phyloP scores from a whole-genome alignment of 1,140 invertebrate species.

The Dolichoris vasculosae region DNA sequence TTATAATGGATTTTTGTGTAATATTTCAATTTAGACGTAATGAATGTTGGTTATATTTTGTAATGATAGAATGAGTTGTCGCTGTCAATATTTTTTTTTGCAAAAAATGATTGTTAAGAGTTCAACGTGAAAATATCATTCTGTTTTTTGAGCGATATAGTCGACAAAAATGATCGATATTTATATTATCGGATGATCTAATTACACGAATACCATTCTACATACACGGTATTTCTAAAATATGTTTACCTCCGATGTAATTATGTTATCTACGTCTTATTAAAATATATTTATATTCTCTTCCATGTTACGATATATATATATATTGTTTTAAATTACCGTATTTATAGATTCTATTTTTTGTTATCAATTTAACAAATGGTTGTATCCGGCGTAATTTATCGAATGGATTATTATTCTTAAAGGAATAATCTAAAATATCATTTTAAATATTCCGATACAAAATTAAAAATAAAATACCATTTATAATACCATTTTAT shows the following conservation, averaged over 20 bases:
- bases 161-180: neutral
- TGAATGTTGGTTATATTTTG: neutral
- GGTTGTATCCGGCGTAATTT: neutral
- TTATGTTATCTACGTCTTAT: neutral
- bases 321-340: neutral
- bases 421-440: neutral
- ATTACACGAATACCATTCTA: neutral
- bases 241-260: too few relatives aligned
- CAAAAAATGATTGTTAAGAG: neutral
- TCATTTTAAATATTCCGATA: neutral
- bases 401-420: neutral
- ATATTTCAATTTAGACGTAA: neutral
- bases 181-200: neutral
- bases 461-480: conserved; percentile 36
- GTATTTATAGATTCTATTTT: too few relatives aligned
- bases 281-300: neutral
- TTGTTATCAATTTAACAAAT: neutral
- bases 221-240: too few relatives aligned
- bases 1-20: neutral
- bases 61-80: neutral
- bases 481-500: neutral
- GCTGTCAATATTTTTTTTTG: neutral
- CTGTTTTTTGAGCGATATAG: neutral
- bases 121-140: neutral
- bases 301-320: neutral